Conservation (phyloP, 2,888 invertebrate species). For the Zeuzera pyrina region DNA sequence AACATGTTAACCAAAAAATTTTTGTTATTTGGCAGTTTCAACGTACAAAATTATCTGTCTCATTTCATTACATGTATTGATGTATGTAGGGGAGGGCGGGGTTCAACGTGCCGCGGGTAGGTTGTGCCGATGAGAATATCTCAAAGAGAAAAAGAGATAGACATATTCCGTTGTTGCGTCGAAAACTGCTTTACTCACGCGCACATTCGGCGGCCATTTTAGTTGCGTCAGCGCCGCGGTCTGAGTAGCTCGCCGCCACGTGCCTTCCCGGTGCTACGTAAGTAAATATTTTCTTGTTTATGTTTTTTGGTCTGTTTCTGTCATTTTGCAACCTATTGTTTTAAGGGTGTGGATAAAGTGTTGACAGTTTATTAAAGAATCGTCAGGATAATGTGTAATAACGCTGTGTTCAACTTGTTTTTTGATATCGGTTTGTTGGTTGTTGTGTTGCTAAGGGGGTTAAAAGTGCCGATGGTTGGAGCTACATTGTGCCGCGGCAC, state of each 20-base stretch:
- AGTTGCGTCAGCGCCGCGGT: constrained; percentile 3
- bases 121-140: too few species aligned
- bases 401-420: too few species aligned
- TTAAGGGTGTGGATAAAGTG: constrained; percentile 2
- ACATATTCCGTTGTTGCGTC: too few species aligned
- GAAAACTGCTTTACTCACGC: constrained; percentile 1
- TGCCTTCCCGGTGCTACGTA: constrained; percentile 1
- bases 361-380: constrained; percentile 4
- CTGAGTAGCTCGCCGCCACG: neutral
- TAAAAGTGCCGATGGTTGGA: constrained; percentile 2
- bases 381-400: too few species aligned
- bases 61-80: too few species aligned
- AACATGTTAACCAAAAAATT: too few species aligned
- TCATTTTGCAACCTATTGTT: constrained; percentile 3
- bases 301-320: constrained; percentile 5
- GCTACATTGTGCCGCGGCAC: constrained; percentile 7
- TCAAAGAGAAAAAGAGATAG: too few species aligned
- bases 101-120: too few species aligned
- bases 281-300: constrained; percentile 5
- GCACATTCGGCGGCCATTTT: constrained; percentile 2
- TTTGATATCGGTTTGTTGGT: constrained; percentile 2
- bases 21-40: too few species aligned
- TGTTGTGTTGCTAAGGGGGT: constrained; percentile 3
- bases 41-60: too few species aligned
- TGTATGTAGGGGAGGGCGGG: too few species aligned